phyloP scores from a whole-genome alignment of 2,113 vertebrate species.

The Platanista minor region DNA sequence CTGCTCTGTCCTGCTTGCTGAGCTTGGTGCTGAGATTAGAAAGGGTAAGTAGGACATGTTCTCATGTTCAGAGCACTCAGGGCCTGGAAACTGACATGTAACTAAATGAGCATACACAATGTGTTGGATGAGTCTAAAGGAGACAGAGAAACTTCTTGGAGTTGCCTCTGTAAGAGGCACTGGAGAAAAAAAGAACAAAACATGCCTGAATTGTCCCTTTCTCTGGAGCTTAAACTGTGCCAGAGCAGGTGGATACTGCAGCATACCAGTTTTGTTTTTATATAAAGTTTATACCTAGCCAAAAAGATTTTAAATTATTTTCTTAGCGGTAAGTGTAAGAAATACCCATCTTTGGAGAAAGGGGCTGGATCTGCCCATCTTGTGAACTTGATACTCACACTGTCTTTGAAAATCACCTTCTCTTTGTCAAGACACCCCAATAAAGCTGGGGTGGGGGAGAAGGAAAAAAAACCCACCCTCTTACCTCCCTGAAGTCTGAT shows the following conservation, averaged over 20 bases:
- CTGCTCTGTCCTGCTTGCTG: neutral
- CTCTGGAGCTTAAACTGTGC: neutral
- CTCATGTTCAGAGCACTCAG: neutral
- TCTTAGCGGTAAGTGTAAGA: neutral
- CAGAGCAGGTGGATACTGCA: neutral
- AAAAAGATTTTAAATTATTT: neutral
- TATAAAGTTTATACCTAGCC: neutral
- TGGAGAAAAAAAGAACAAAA: neutral
- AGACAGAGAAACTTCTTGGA: neutral
- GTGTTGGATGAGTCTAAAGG: neutral
- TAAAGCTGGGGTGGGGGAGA: neutral
- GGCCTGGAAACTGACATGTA: neutral
- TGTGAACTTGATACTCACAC: neutral
- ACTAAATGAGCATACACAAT: neutral
- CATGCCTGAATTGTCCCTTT: neutral
- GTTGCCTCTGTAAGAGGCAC: neutral
- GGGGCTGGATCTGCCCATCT: neutral
- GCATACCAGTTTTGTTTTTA: neutral
- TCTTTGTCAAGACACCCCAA: neutral
- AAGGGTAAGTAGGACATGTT: neutral
- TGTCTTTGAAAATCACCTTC: neutral
- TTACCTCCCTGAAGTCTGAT: neutral
- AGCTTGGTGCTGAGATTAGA: neutral
- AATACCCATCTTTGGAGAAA: neutral
- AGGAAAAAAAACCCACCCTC: neutral